Conservation (phyloP, 64 coral and sea anemone genomes). For the Montipora cactus region DNA sequence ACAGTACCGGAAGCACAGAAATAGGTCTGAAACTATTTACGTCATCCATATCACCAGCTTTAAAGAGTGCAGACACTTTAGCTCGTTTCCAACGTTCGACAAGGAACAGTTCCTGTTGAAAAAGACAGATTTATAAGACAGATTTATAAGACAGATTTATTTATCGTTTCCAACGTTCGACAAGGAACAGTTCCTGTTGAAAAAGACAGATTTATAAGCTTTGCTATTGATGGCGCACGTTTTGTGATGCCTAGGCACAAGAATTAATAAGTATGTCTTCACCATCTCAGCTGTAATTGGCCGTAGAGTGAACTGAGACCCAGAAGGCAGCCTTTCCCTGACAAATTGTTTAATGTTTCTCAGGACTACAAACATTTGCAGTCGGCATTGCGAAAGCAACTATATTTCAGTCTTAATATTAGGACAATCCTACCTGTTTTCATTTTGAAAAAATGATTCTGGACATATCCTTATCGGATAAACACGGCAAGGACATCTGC, state of each 20-base stretch:
- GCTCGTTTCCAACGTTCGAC: constrained; percentile 23
- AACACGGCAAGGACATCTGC: constrained; percentile 26
- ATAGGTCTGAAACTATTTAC: constrained; percentile 21
- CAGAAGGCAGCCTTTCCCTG: too few relatives aligned
- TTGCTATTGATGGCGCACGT: constrained; percentile 24
- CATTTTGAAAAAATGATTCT: neutral
- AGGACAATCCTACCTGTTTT: neutral
- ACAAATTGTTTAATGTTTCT: too few relatives aligned
- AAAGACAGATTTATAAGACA: neutral
- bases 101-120: neutral
- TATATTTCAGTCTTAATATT: too few relatives aligned
- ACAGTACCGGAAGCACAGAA: neutral
- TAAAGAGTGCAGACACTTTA: constrained; percentile 1
- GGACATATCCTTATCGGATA: neutral
- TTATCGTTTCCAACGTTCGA: constrained; percentile 19
- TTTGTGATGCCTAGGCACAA: neutral
- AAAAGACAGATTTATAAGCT: neutral
- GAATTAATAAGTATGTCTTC: too few relatives aligned
- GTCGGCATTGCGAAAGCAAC: too few relatives aligned
- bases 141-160: too few relatives aligned
- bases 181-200: neutral
- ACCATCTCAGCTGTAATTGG: too few relatives aligned
- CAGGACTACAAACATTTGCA: too few relatives aligned
- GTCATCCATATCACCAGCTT: constrained; percentile 16
- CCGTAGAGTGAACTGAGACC: too few relatives aligned